phyloP scores from a whole-genome alignment of 2,888 invertebrate genomes.

The Tuberolachnus salignus region DNA sequence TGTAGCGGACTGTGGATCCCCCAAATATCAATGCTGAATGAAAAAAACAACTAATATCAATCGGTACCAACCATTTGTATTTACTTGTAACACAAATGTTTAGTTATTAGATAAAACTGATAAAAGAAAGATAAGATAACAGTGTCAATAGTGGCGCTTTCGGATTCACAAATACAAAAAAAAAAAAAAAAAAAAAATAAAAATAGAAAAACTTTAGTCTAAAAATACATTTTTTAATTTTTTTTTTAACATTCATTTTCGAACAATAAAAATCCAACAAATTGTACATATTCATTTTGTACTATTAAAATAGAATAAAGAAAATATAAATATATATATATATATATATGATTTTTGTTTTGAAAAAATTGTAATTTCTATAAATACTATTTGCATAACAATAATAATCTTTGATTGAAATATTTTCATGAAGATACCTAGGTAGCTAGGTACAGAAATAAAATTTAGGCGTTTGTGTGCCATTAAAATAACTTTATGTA shows the following conservation, averaged over 20 bases:
- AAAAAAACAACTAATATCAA: too few relatives aligned
- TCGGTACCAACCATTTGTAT: too few relatives aligned
- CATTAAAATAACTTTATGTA: neutral
- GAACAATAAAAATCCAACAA: slow-evolving; percentile 26
- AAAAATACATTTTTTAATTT: too few relatives aligned
- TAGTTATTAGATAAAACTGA: too few relatives aligned
- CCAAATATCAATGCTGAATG: too few relatives aligned
- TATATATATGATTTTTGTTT: neutral
- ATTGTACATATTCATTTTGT: slow-evolving; percentile 23
- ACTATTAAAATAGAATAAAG: slow-evolving; percentile 17
- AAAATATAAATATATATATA: neutral
- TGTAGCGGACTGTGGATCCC: too few relatives aligned
- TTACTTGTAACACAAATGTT: too few relatives aligned
- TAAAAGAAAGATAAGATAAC: too few relatives aligned
- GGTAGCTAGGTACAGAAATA: neutral
- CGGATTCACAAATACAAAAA: too few relatives aligned
- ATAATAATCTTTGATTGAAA: slow-evolving; percentile 29
- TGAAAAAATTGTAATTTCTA: slow-evolving; percentile 10
- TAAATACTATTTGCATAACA: slow-evolving; percentile 15
- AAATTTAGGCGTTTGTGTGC: neutral
- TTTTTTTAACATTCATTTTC: neutral
- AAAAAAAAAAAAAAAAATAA: too few relatives aligned
- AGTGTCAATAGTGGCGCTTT: too few relatives aligned
- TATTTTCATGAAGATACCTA: neutral
- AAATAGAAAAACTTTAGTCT: too few relatives aligned